Evolutionary conservation across 2,888 invertebrate species (phyloP), one percentile per base, ranked within the genome.

Genomic region (Ectobius pallidus): DNA sequence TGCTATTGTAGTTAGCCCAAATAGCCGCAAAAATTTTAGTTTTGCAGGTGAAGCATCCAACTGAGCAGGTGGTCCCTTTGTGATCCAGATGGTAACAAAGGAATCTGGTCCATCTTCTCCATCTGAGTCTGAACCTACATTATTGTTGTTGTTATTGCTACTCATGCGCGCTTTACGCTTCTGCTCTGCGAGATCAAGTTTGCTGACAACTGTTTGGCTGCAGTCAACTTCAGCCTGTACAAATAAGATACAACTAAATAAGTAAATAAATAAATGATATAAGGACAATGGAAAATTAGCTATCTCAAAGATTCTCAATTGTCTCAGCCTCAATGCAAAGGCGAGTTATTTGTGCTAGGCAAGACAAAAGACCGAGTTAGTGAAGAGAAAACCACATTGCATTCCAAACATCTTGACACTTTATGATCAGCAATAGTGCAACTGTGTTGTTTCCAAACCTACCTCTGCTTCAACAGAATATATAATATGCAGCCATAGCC

Each of bases 1-100:
- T 67, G 84, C 83, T 71, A 85, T 85, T n/a, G 91, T 89, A 7
- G 89, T 89, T 73, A 92, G 82, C 67, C 86, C 87, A 75, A 91
- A 88, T 77, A 86, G 84, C 30, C 88, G 85, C 69, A 92, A 83
- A 80, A 91, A 91, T 18, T 87, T 83, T 18, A 87, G 80, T 80
- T 92, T 88, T 63, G 85, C 83, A 34, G 85, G 83, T 16, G 83
- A 82, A 71, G 83, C 81, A 76, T 86, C 85, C 20, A 84, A 80
- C 76, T 85, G 84, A n/a, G 83, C 81, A 7, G 86, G 86, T 73
- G 84, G 85, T 72, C 84, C 87, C 76, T 87, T 86, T 61, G 87
- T 88, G 27, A 90, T 87, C 81, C 84, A 84, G n/a, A 85, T 78
- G 77, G 83, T 82, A 18, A 80, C 68, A 16, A 75, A 71, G 25